phyloP scores from a whole-genome alignment of 2,797 vertebrate species.

The Falco naumanni region DNA sequence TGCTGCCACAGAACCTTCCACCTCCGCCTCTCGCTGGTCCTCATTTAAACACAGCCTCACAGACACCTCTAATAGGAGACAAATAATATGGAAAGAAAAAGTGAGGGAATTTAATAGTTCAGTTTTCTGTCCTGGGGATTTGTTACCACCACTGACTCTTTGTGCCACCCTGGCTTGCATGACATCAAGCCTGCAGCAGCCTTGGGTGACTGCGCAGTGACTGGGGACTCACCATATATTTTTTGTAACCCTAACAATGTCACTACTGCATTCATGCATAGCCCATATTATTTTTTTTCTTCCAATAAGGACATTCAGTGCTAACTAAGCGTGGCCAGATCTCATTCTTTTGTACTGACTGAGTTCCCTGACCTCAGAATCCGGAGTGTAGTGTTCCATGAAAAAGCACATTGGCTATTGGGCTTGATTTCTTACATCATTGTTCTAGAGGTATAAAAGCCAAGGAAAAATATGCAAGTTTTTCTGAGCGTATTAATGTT shows the following conservation, averaged over 20 bases:
- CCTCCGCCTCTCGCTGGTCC: neutral
- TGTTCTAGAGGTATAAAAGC: neutral
- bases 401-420: neutral
- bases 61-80: neutral
- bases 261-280: neutral
- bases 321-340: neutral
- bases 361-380: neutral
- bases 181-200: neutral
- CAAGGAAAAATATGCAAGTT: neutral
- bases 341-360: neutral
- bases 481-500: neutral
- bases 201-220: neutral
- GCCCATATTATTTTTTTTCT: neutral
- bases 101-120: neutral
- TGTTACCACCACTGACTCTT: neutral
- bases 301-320: neutral
- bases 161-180: neutral
- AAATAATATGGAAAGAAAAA: neutral
- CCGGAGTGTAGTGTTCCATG: neutral
- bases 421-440: neutral
- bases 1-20: neutral
- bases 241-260: neutral
- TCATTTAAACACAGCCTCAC: neutral
- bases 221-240: neutral
- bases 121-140: neutral